Evolutionary conservation across 2,888 invertebrate species (phyloP).

Genomic region (Stegana nigrithorax): DNA sequence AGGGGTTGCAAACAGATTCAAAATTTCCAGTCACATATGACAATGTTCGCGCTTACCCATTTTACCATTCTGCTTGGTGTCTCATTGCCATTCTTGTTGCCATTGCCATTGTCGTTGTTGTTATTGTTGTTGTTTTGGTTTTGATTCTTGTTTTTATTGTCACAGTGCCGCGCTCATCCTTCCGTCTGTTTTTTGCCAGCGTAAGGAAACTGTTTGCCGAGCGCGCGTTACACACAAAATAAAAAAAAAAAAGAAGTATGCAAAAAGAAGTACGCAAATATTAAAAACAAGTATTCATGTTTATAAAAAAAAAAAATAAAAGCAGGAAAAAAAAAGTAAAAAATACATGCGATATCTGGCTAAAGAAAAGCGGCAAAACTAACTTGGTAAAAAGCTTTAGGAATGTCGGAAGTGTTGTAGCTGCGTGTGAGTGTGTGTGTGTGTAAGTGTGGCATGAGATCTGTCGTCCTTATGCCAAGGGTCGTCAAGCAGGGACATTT

Average conservation of each 20-base stretch:
- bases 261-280: conserved; percentile 28
- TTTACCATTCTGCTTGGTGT: conserved; percentile 17
- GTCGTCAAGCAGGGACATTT: conserved; percentile 67
- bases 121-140: too few relatives aligned
- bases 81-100: not conserved
- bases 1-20: conserved; percentile 63
- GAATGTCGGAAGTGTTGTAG: not conserved
- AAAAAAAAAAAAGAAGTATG: conserved; percentile 13
- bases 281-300: conserved; percentile 39
- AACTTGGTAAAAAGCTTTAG: conserved; percentile 30
- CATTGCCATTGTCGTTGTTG: not conserved
- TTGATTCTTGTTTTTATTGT: too few relatives aligned
- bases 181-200: conserved; percentile 4
- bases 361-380: conserved; percentile 36
- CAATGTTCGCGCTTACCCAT: conserved; percentile 52
- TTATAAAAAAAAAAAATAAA: conserved; percentile 26
- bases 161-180: not conserved
- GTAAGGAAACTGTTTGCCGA: conserved; percentile 9
- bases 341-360: not conserved
- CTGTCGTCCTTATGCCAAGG: conserved; percentile 68
- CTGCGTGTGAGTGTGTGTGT: too few relatives aligned
- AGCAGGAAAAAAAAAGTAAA: conserved; percentile 1
- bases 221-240: not conserved
- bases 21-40: conserved; percentile 65
- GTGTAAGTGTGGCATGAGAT: conserved; percentile 31